A percentile compares a stretch with the other conserved stretches of the same genome.
Conservation (phyloP, 2,888 invertebrate species). For the Atethmia centrago region DNA sequence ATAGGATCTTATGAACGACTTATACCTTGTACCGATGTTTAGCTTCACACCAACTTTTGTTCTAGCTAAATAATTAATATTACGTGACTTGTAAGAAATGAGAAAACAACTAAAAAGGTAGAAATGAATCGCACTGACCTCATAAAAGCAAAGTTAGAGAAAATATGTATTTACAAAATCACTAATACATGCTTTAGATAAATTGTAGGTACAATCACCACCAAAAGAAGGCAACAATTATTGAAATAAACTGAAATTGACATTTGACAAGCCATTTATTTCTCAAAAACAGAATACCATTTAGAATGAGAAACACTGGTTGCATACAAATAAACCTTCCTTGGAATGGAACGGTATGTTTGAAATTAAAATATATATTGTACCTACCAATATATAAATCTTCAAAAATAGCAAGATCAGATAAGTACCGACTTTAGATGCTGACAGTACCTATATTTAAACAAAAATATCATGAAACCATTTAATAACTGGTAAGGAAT, state of each 20-base stretch:
- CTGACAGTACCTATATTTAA: background rate
- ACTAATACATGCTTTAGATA: background rate
- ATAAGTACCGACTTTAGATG: background rate
- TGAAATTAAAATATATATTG: too few relatives aligned
- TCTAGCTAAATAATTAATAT: background rate
- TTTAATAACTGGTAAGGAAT: background rate
- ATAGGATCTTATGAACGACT: slow-evolving; percentile 19
- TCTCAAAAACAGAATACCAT: too few relatives aligned
- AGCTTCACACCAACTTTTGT: slow-evolving; percentile 45
- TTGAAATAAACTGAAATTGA: background rate
- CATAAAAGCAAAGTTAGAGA: background rate
- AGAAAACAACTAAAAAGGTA: background rate
- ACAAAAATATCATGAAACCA: background rate
- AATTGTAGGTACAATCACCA: background rate
- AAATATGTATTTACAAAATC: background rate
- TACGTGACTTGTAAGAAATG: slow-evolving; percentile 1
- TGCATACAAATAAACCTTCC: too few relatives aligned
- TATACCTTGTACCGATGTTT: slow-evolving; percentile 32
- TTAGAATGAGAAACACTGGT: too few relatives aligned
- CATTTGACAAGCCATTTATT: too few relatives aligned
- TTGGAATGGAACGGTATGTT: too few relatives aligned
- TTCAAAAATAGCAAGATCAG: too few relatives aligned
- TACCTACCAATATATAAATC: too few relatives aligned
- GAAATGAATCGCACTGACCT: slow-evolving; percentile 8
- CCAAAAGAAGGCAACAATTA: background rate